Percentiles rank a stretch among this genome's conserved stretches.
Conservation (phyloP, 2,113 vertebrate species). For the Cygnus atratus region DNA sequence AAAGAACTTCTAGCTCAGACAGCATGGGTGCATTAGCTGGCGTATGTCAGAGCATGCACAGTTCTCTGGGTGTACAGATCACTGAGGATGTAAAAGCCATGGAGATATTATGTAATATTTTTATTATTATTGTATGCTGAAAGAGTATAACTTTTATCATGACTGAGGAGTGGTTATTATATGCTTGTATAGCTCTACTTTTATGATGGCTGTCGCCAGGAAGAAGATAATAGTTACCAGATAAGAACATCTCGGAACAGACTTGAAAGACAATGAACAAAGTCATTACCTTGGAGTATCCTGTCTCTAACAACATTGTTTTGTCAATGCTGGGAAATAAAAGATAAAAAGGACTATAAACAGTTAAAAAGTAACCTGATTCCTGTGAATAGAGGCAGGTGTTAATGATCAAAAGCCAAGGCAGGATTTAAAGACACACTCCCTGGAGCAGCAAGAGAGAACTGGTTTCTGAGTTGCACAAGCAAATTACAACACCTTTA, state of each 20-base stretch:
- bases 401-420: slow-evolving; percentile 52
- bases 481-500: neutral
- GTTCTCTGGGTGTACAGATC: neutral
- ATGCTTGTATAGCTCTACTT: slow-evolving; percentile 10
- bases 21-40: neutral
- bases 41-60: neutral
- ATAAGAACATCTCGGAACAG: slow-evolving; percentile 35
- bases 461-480: slow-evolving; percentile 40
- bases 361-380: slow-evolving; percentile 64
- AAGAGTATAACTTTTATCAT: slow-evolving; percentile 1
- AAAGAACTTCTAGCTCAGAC: rapidly evolving
- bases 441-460: neutral
- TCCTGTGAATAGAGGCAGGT: slow-evolving; percentile 49
- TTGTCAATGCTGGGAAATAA: slow-evolving; percentile 45
- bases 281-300: slow-evolving; percentile 41
- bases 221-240: slow-evolving; percentile 33
- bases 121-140: neutral
- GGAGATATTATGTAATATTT: neutral
- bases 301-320: slow-evolving; percentile 42
- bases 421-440: slow-evolving; percentile 46
- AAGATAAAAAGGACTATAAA: slow-evolving; percentile 61
- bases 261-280: slow-evolving; percentile 53
- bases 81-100: neutral
- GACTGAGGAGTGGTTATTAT: neutral
- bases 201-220: slow-evolving; percentile 37